These are phyloP conservation scores for Drosophila arizonae DNA, from an alignment of 1,140 invertebrate species.

Conservation along the genomic window DNA sequence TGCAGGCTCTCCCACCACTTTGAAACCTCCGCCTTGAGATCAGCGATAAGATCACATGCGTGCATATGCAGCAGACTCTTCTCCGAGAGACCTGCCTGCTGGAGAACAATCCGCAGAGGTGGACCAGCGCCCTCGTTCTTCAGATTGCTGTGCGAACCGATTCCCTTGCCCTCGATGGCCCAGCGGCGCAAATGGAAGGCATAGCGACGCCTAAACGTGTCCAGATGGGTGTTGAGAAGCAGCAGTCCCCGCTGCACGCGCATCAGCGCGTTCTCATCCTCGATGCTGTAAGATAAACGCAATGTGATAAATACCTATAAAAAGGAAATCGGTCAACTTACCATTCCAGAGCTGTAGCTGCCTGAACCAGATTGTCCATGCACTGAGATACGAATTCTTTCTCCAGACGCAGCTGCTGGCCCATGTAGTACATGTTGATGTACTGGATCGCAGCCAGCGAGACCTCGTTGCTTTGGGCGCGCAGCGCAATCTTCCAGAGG, in stretches of 20 bases:
- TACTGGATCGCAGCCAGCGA: constrained; percentile 97
- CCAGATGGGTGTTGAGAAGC: constrained; percentile 94
- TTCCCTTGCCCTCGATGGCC: constrained; percentile 91
- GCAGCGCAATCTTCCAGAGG: constrained; percentile 95
- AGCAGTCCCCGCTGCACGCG: constrained; percentile 95
- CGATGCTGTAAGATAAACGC: constrained; percentile 47
- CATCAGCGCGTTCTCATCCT: constrained; percentile 89
- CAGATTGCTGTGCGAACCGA: constrained; percentile 88
- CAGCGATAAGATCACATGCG: constrained; percentile 92
- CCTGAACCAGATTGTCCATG: constrained; percentile 93
- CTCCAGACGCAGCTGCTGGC: constrained; percentile 93
- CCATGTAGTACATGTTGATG: constrained; percentile 96
- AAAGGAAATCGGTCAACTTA: constrained; percentile 22
- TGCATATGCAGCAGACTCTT: constrained; percentile 90
- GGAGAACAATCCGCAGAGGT: constrained; percentile 89
- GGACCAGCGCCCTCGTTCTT: constrained; percentile 83
- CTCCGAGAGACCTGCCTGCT: constrained; percentile 92
- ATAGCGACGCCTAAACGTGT: constrained; percentile 94
- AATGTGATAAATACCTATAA: neutral
- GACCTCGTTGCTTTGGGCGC: constrained; percentile 95
- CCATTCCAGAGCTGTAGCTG: constrained; percentile 88
- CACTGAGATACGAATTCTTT: constrained; percentile 95
- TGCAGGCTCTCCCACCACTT: constrained; percentile 87
- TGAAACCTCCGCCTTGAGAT: constrained; percentile 95
- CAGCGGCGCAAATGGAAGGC: constrained; percentile 93